Conservation (phyloP, 53 echinoderm and acorn worm species). For the Astropecten irregularis region DNA sequence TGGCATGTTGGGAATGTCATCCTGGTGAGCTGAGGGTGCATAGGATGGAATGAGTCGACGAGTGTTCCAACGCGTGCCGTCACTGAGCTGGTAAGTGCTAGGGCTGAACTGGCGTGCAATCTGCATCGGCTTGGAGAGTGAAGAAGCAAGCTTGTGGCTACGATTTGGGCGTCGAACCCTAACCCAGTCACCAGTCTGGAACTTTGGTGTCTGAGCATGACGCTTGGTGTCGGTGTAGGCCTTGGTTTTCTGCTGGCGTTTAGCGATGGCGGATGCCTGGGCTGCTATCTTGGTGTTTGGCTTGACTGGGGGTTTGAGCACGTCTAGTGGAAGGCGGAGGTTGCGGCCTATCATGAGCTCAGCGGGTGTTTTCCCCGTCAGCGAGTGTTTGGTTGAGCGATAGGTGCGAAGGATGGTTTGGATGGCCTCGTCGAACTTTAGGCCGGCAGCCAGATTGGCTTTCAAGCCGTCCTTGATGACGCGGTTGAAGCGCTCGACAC, state of each 20-base stretch:
- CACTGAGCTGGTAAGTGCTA: constrained; percentile 37
- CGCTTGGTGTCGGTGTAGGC: constrained; percentile 20
- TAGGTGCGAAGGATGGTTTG: constrained; percentile 54
- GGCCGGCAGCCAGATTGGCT: constrained; percentile 49
- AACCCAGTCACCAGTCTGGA: constrained; percentile 56
- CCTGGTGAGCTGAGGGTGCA: background rate
- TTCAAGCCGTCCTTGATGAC: constrained; percentile 61
- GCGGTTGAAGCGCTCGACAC: constrained; percentile 49
- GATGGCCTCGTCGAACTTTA: constrained; percentile 35
- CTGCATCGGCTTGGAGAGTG: constrained; percentile 48
- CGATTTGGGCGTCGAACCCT: constrained; percentile 38
- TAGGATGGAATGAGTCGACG: constrained; percentile 30
- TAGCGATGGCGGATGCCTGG: constrained; percentile 26
- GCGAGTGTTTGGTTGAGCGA: constrained; percentile 26
- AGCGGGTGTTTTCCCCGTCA: constrained; percentile 60
- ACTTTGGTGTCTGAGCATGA: background rate
- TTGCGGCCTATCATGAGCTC: constrained; percentile 63
- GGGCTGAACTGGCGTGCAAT: constrained; percentile 37
- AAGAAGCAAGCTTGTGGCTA: constrained; percentile 55
- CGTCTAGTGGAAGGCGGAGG: constrained; percentile 24
- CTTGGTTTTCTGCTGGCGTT: constrained; percentile 1
- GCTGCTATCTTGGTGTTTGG: background rate
- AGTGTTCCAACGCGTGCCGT: constrained; percentile 61
- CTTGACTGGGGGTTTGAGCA: constrained; percentile 26
- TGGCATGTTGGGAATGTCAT: background rate